Evolutionary conservation across 2,113 vertebrate species (phyloP), one percentile per base, ranked within the genome.

Genomic region (Planiliza haematocheilus): DNA sequence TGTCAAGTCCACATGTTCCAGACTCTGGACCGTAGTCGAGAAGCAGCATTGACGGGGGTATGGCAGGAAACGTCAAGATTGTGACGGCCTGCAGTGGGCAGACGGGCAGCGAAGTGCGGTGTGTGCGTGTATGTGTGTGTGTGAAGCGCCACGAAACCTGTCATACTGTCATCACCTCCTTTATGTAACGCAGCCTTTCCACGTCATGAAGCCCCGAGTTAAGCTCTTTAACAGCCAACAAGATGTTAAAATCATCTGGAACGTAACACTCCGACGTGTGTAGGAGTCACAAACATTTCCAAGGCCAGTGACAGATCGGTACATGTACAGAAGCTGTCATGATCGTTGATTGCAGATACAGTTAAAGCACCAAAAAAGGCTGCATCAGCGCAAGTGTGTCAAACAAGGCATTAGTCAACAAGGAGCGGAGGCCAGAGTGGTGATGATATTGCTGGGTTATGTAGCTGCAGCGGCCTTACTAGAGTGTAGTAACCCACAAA

Each of bases 21-120:
- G 80, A 75, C 87, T 30, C 24, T 91, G 87, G 90, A 87, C 70
- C 0, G 49, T 30, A 52, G 74, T 88, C 90, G 89, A 91, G 69
- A n/a, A 90, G 66, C 84, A 91, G 91, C 82, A 89, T 86, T 78
- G 84, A 81, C 80, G 63, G 75, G 69, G 74, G 81, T 84, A 85
- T 90, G 90, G 90, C 86, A 81, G 55, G 74, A 83, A 77, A 77
- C 48, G 64, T 73, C 55, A 66, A 77, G 74, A 84, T 56, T 77
- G 82, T 68, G 86, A 82, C 79, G 76, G 81, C 77, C 75, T 81
- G 66, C 65, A 62, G 79, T 79, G 84, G 73, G 20, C 63, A 70
- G 67, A 73, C 70, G 57, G 59, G 67, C 61, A 70, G 46, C 79
- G 20, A 66, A 70, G 51, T 46, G 16, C 39, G 41, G 20, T 56